phyloP scores from a whole-genome alignment of 2,113 vertebrate species.

The Rostratula benghalensis region DNA sequence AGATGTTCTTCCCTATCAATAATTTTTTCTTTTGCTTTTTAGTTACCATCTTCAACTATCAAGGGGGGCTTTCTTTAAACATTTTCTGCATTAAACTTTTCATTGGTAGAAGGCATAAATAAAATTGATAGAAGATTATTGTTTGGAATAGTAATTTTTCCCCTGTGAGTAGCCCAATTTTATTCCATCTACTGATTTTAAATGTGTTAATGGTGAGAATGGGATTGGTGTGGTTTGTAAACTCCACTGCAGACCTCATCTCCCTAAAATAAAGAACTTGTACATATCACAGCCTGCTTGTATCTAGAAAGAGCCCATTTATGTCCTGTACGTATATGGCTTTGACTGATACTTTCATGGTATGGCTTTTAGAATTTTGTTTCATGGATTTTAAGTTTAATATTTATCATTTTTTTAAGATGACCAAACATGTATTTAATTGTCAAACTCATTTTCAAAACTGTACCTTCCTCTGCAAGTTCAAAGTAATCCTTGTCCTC shows the following conservation, averaged over 20 bases:
- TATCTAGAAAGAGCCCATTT: not conserved
- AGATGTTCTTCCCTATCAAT: not conserved
- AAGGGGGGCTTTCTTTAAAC: conserved; percentile 11
- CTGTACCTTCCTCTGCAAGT: not conserved
- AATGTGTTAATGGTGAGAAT: not conserved
- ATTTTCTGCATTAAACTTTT: not conserved
- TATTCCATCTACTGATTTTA: not conserved
- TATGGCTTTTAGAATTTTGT: not conserved
- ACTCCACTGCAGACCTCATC: not conserved
- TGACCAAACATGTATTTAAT: not conserved
- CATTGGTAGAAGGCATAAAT: not conserved
- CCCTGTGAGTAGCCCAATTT: not conserved
- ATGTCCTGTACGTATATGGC: not conserved
- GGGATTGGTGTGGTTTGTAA: not conserved
- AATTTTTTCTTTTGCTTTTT: conserved; percentile 7
- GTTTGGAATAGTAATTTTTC: conserved; percentile 30
- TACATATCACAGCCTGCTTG: not conserved
- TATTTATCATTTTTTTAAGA: not conserved
- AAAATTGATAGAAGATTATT: not conserved
- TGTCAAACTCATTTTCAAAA: not conserved
- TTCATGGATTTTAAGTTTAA: not conserved
- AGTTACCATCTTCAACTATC: not conserved
- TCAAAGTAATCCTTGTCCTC: not conserved
- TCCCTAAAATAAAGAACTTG: not conserved
- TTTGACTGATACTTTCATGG: not conserved